Base-by-base conservation (phyloP, 2,888 invertebrate species). In the Strigamia maritima region DNA sequence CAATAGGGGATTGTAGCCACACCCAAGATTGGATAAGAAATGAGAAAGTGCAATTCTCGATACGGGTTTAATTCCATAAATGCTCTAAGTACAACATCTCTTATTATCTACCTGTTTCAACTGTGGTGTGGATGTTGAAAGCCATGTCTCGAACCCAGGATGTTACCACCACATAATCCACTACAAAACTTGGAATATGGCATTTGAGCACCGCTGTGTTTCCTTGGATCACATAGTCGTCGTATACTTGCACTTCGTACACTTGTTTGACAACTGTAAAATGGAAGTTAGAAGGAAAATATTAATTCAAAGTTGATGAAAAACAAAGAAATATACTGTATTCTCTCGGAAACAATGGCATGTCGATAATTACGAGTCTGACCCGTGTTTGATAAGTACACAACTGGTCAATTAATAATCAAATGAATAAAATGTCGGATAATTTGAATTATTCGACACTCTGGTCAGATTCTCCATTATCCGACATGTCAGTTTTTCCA, bases 91-190 rank as follows among this genome's bases (percentile, higher is more conserved):
- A 16, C 44, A 19, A 54, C 44, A 44, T 44, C 44, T 44, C 44
- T 70, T 70, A 4, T n/a, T 16, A 24, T 19, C n/a, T 75, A 75
- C 75, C 75, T 75, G 75, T 75, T 75, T 75, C 75, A 28, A 75
- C 35, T 6, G 75, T 35, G 0, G 75, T 75, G 35, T 75, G 75
- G 28, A 75, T 75, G 7, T 75, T 75, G 75, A 75, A 75, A 19
- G 75, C 75, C 75, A 75, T 75, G 26, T 75, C 75, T 75, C 75
- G 28, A 8, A 75, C 38, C 75, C 75, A 75, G 0, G 75, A 35
- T 4, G 75, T 75, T n/a, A 75, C 75, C n/a, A 38, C 38, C 10
- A 75, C 75, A 14, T 75, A 75, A 38, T 38, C 38, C 22, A 75
- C 24, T 38, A 75, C 38, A n/a, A 75, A 75, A n/a, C 38, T 75